Conservation (phyloP, 92 coral and sea anemone genomes). For the Galaxea fascicularis region DNA sequence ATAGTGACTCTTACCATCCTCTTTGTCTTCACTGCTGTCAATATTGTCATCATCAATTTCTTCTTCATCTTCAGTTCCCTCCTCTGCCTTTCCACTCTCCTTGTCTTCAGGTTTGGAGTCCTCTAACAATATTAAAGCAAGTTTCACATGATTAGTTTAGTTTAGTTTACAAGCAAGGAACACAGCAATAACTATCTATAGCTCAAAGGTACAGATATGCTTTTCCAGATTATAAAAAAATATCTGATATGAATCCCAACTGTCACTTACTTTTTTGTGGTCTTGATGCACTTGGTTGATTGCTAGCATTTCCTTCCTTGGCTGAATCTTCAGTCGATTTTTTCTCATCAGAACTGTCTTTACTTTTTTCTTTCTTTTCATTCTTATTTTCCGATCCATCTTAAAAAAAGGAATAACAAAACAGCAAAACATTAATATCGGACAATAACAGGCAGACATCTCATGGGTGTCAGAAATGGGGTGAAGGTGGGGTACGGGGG, state of each 20-base stretch:
- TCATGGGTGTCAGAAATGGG: no score
- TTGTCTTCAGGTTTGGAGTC: conserved; percentile 18
- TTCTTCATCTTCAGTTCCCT: conserved; percentile 1
- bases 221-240: neutral
- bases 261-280: conserved; percentile 29
- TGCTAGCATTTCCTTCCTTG: neutral
- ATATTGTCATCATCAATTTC: conserved; percentile 29
- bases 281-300: conserved; percentile 24
- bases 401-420: neutral
- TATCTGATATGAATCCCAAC: neutral
- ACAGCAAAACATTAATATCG: neutral
- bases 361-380: conserved; percentile 29
- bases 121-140: no score
- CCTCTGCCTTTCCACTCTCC: neutral
- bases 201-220: neutral
- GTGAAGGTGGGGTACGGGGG: no score
- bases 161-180: neutral
- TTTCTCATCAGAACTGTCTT: conserved; percentile 26
- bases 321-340: conserved; percentile 20
- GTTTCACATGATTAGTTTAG: no score
- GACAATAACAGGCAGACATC: neutral
- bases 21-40: neutral
- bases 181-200: no score
- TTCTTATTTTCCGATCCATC: conserved; percentile 47
- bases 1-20: conserved; percentile 14